These are phyloP conservation scores for Cheilosia vernalis DNA, from an alignment of 2,888 invertebrate species.

Conservation along the genomic window DNA sequence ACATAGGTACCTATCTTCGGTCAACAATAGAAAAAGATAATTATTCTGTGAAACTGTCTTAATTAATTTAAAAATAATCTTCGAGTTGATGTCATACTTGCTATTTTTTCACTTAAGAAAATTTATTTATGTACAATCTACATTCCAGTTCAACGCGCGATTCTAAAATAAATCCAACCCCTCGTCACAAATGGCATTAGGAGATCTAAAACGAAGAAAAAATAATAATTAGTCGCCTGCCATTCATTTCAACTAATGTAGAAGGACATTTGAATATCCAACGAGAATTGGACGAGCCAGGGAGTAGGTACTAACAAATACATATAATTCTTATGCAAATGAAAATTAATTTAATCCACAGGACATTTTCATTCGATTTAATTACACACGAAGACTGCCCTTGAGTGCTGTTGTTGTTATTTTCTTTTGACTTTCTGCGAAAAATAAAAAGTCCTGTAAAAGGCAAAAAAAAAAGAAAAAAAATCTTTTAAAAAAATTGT, in stretches of 20 bases:
- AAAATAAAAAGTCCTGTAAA: slow-evolving; percentile 58
- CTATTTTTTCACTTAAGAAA: slow-evolving; percentile 13
- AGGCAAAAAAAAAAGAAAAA: background rate
- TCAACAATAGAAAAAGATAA: too few species aligned
- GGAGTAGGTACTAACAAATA: slow-evolving; percentile 52
- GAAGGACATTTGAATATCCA: slow-evolving; percentile 63
- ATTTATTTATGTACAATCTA: background rate
- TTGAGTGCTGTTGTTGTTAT: slow-evolving; percentile 80
- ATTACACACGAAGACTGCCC: slow-evolving; percentile 82
- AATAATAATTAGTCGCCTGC: slow-evolving; percentile 71
- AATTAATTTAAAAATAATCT: too few species aligned
- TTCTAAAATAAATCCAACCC: slow-evolving; percentile 36
- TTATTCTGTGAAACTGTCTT: too few species aligned
- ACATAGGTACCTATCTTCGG: too few species aligned
- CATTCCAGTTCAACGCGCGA: background rate
- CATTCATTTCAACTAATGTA: slow-evolving; percentile 68
- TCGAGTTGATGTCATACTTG: slow-evolving; percentile 26
- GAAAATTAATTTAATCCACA: slow-evolving; percentile 83
- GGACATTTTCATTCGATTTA: slow-evolving; percentile 83
- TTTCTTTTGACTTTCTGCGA: slow-evolving; percentile 23
- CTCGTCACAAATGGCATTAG: slow-evolving; percentile 60
- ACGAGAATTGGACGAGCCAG: slow-evolving; percentile 35
- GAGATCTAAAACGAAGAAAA: slow-evolving; percentile 24
- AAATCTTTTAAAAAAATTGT: too few species aligned
- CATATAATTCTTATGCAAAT: slow-evolving; percentile 82